Evolutionary conservation across 1,140 invertebrate species (phyloP), one percentile per base, ranked within the genome.

Genomic region (Ips typographus): DNA sequence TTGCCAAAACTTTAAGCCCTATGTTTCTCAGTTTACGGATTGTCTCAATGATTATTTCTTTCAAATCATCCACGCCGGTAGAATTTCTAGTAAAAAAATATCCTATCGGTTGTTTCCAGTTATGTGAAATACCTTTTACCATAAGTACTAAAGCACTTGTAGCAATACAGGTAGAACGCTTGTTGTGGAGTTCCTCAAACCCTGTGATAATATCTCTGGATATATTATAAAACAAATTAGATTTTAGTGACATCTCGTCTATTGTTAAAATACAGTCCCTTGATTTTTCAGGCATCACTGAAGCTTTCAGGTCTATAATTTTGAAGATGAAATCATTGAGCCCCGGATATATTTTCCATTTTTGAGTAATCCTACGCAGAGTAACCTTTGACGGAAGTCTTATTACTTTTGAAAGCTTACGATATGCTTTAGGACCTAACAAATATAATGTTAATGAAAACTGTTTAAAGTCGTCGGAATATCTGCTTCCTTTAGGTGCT

Each of bases 291-390:
- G 7, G 39, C 42, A 67, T 51, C 8, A 42, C 5, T 51, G 43
- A 42, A 40, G 59, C 57, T 59, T 39, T 57, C 59, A 67, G 59
- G 36, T 58, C 6, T 37, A 58, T 42, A 37, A 67, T 39, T 41
- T 49, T 47, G 59, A 67, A 67, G 36, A 60, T 5, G 40, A 67
- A 67, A 8, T 67, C 65, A 59, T 67, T 67, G 39, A 58, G 59
- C 40, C 65, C 65, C 6, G 65, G 8, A 58, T 59, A 40, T 39
- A 67, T 59, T 51, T 44, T 58, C 65, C 65, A 67, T 22, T 52
- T 38, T 49, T 67, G 65, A 4, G 65, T 67, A 47, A 67, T 51
- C 43, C 65, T 22, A 22, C 41, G 4, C 41, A 67, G 39, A n/a
- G 65, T 67, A 37, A 41, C 38, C 59, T 58, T 43, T 44, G 53